These are phyloP conservation scores for Aplysina aerophoba DNA, from an alignment of 37 sponge, comb jelly and placozoan species.

Conservation along the genomic window DNA sequence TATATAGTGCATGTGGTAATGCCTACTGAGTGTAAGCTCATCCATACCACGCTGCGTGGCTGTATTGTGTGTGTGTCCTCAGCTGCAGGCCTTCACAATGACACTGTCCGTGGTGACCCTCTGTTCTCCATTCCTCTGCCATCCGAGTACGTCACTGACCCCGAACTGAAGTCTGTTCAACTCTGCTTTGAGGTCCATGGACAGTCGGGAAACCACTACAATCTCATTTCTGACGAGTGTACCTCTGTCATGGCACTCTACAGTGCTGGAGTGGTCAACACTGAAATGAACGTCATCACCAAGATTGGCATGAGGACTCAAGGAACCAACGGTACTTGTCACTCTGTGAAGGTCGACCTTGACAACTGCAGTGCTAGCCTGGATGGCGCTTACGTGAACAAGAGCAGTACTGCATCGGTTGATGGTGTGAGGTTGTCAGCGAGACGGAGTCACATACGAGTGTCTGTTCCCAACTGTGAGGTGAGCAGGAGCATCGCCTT, in stretches of 20 bases:
- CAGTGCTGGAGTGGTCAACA: not conserved
- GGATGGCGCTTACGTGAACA: not conserved
- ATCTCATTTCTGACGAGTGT: slow-evolving; percentile 22
- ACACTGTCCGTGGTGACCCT: slow-evolving; percentile 11
- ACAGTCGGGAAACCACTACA: not conserved
- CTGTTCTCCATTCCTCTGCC: slow-evolving; percentile 21
- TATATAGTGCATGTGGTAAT: too few species aligned
- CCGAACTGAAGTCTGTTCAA: not conserved
- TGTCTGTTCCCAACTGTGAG: too few species aligned
- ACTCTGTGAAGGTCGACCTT: not conserved
- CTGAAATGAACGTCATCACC: not conserved
- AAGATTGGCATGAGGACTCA: slow-evolving; percentile 9
- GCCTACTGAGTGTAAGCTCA: too few species aligned
- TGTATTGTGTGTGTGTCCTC: too few species aligned
- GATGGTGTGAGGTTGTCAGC: too few species aligned
- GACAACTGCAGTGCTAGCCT: not conserved
- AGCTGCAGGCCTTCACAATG: too few species aligned
- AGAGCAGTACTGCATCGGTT: too few species aligned
- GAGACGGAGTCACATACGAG: too few species aligned
- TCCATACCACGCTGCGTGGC: too few species aligned
- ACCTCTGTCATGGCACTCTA: not conserved
- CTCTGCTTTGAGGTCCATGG: slow-evolving; percentile 19
- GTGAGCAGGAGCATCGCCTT: too few species aligned
- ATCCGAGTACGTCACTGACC: not conserved
- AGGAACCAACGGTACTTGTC: slow-evolving; percentile 7